Conservation (phyloP, 2,113 vertebrate genomes). For the Regulus satrapa region DNA sequence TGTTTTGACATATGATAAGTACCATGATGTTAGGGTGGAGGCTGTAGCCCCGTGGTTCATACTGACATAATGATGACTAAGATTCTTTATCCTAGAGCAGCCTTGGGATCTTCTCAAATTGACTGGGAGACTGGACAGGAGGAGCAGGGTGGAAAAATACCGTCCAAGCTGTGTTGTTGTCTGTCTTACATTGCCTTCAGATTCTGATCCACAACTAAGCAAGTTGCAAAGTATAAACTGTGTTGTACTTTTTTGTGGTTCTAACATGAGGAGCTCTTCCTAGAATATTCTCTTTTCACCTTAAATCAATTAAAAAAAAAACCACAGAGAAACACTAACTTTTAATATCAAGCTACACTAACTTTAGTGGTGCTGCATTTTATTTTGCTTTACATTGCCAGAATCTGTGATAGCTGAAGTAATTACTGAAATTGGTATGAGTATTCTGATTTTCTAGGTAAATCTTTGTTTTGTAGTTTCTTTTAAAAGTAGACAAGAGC, state of each 20-base stretch:
- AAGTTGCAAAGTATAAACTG: not conserved
- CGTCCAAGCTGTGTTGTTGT: not conserved
- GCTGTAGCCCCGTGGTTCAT: not conserved
- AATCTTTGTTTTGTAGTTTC: not conserved
- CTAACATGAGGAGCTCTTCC: not conserved
- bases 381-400: not conserved
- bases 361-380: not conserved
- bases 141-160: not conserved
- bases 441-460: not conserved
- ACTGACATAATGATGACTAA: not conserved
- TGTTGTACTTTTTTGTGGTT: not conserved
- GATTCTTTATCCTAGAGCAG: not conserved
- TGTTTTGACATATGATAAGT: not conserved
- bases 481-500: not conserved
- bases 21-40: not conserved
- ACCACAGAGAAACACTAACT: not conserved
- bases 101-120: not conserved
- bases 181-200: not conserved
- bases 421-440: not conserved
- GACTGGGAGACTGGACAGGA: not conserved
- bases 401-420: not conserved
- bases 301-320: not conserved
- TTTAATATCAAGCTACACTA: not conserved
- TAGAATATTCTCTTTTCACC: not conserved
- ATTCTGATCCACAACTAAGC: not conserved